Conservation (phyloP, 2,113 vertebrate species). For the Sisor rabdophorus region DNA sequence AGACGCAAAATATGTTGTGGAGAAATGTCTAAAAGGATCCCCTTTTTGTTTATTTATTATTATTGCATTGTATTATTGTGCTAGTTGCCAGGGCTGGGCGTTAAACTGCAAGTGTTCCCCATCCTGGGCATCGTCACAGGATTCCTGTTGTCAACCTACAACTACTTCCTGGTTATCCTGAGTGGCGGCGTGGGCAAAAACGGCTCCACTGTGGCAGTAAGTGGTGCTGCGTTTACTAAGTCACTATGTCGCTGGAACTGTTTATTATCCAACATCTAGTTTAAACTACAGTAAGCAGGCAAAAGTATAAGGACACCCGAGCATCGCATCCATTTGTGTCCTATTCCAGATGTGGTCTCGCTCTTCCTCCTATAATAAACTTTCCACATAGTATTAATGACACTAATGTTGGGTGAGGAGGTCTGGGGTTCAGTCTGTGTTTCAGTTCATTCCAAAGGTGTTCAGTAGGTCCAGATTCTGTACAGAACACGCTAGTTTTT, state of each 20-base stretch:
- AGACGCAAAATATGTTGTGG: constrained; percentile 1
- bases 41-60: background rate
- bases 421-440: no score
- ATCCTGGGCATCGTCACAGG: constrained; percentile 83
- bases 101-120: constrained; percentile 79
- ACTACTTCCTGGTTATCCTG: constrained; percentile 91
- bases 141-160: constrained; percentile 82
- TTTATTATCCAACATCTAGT: background rate
- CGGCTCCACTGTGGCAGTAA: constrained; percentile 94
- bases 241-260: background rate
- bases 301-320: no score
- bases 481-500: no score
- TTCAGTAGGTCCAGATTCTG: no score
- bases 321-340: no score
- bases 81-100: constrained; percentile 79
- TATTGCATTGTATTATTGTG: background rate
- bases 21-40: constrained; percentile 38
- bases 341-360: no score
- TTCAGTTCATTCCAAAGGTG: no score
- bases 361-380: no score
- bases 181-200: constrained; percentile 94
- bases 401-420: no score
- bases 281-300: background rate
- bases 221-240: constrained; percentile 39
- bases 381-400: no score